Evolutionary conservation across 2,797 vertebrate species (phyloP).

Genomic region (Myotis findleyi): DNA sequence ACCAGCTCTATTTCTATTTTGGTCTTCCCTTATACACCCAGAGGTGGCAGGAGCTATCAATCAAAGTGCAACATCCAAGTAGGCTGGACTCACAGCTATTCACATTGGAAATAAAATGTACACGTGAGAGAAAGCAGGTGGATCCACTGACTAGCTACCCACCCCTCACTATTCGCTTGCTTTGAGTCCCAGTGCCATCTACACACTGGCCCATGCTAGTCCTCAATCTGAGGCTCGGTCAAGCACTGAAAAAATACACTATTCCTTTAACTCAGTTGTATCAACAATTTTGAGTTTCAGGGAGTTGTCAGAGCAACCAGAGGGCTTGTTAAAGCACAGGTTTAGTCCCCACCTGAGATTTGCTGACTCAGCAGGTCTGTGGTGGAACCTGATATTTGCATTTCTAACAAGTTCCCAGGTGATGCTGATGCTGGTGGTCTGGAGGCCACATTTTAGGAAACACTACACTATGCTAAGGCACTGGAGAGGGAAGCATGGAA

Average conservation of each 20-base stretch:
- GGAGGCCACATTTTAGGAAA: no score
- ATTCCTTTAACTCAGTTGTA: neutral
- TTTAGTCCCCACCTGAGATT: no score
- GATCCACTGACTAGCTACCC: no score
- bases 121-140: fast-evolving
- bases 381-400: no score
- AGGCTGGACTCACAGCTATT: neutral
- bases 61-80: neutral
- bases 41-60: neutral
- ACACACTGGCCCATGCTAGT: no score
- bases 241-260: neutral
- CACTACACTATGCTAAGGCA: neutral
- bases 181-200: neutral
- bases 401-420: no score
- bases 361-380: neutral
- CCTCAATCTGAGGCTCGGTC: neutral
- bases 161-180: neutral
- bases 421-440: no score
- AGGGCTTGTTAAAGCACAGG: neutral
- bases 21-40: neutral
- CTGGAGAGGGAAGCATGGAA: neutral
- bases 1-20: neutral
- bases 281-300: neutral
- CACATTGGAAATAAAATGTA: neutral
- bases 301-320: neutral